phyloP scores from a whole-genome alignment of 2,113 vertebrate genomes.

The Mionectes macconnelli region DNA sequence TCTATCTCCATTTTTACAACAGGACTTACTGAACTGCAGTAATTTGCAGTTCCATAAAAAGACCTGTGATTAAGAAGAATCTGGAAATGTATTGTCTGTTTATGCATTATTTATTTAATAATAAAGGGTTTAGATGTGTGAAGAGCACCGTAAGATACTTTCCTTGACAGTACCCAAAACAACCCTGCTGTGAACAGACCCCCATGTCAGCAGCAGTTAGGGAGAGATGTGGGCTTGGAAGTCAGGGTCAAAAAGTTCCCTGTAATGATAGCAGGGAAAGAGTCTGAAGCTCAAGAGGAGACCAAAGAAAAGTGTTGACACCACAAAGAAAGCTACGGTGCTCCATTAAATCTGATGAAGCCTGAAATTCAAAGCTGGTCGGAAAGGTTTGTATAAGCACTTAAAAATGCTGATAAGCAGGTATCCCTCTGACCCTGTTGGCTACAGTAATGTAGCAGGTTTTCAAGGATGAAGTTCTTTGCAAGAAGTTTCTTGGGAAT shows the following conservation, averaged over 20 bases:
- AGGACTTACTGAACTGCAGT: neutral
- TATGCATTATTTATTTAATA: neutral
- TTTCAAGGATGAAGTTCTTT: neutral
- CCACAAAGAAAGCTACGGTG: neutral
- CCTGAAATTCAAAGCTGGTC: slow-evolving; percentile 22
- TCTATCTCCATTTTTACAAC: neutral
- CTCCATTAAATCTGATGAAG: slow-evolving; percentile 7
- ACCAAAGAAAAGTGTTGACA: neutral
- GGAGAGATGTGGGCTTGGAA: neutral
- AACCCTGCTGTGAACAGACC: neutral
- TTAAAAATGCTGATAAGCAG: neutral
- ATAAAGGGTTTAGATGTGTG: neutral
- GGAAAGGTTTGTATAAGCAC: neutral
- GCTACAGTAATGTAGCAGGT: neutral
- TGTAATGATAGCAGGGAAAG: fast-evolving
- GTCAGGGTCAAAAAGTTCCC: neutral
- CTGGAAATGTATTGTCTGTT: neutral
- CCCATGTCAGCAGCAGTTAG: neutral
- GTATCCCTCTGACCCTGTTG: neutral
- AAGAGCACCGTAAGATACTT: neutral
- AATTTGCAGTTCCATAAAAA: neutral
- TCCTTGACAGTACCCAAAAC: neutral
- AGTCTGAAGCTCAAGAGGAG: neutral
- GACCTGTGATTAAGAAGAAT: neutral
- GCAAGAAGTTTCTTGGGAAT: neutral